Evolutionary conservation across 2,888 invertebrate species (phyloP), one percentile per base, ranked within the genome.

Genomic region (Drosophila gaucha): DNA sequence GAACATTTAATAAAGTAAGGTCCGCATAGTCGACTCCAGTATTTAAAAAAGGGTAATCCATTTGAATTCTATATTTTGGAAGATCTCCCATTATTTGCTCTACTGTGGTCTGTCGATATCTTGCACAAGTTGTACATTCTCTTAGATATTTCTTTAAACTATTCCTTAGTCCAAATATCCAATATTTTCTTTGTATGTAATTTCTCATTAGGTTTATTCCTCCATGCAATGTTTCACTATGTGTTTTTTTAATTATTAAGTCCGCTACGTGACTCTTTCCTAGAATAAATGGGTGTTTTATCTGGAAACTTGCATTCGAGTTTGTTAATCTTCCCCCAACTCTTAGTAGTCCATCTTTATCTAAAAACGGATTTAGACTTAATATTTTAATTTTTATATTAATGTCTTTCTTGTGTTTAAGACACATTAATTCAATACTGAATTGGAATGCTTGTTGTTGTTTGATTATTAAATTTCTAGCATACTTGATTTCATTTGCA

Each of bases 161-260:
- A 24, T 49, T 43, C 26, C 35, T 54, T 43, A 54, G 24, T 5
- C 39, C 3, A 24, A 58, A 26, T 49, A 47, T 49, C 39, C 49
- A 49, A 26, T 6, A 52, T 46, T 39, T 38, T 12, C 18, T 46
- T 35, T 52, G 59, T 5, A 60, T 60, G 10, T 52, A n/a, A 41
- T 39, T 58, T 47, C 22, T 52, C 47, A 33, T 52, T 14, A 43
- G 2, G 16, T 57, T 57, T 16, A 52, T 52, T 16, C 39, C 43
- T 0, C 36, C 43, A 43, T 43, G 49, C 26, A 57, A 14, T 0
- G 41, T 43, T 47, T 46, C 39, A 2, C 36, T 55, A 16, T 47
- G 54, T n/a, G 38, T 26, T 0, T 24, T 44, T 28, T 46, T 44
- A n/a, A 44, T 31, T 52, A 51, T 14, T 20, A 60, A 36, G 10